phyloP scores from a whole-genome alignment of 2,113 vertebrate species.

The Carettochelys insculpta region DNA sequence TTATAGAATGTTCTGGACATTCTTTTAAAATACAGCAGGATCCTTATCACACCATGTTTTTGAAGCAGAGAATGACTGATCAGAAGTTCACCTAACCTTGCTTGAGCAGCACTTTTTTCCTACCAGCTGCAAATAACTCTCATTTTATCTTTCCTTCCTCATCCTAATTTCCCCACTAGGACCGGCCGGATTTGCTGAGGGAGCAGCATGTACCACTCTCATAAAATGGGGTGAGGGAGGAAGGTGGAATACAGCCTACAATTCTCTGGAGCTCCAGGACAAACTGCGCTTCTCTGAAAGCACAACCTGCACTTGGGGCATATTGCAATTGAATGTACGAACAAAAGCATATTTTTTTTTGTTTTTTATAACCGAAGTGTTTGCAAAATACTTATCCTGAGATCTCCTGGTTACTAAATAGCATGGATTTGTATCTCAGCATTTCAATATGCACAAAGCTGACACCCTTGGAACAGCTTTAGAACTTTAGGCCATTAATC shows the following conservation, averaged over 20 bases:
- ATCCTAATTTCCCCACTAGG: neutral
- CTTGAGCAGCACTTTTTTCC: neutral
- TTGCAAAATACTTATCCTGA: neutral
- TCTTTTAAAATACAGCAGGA: neutral
- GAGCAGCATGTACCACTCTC: neutral
- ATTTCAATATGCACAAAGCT: neutral
- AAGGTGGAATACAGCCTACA: neutral
- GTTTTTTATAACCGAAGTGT: no score
- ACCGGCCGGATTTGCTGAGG: neutral
- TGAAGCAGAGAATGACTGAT: neutral
- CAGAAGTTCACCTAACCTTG: neutral
- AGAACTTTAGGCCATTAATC: neutral
- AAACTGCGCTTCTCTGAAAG: neutral
- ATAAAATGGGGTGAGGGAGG: neutral
- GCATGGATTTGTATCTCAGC: neutral
- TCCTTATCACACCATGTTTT: neutral
- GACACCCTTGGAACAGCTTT: neutral
- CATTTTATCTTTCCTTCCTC: neutral
- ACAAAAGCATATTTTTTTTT: no score
- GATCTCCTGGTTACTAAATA: neutral
- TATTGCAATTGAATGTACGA: neutral
- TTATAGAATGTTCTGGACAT: neutral
- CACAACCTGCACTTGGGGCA: accelerated
- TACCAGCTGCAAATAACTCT: neutral
- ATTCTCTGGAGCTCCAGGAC: neutral